Evolutionary conservation across 2,888 invertebrate genomes (phyloP).

Genomic region (Elmis aenea): DNA sequence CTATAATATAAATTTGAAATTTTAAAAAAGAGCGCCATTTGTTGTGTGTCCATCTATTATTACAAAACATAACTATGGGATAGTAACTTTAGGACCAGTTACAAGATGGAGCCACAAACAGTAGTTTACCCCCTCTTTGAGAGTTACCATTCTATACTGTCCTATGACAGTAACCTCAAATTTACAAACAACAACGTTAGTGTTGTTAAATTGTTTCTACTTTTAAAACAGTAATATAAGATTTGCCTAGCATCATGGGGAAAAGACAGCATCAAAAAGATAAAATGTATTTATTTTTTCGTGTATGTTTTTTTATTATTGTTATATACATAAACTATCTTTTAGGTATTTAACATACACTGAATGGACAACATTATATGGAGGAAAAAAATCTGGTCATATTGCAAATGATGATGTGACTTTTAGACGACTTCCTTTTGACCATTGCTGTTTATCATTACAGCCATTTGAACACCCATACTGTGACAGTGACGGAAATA

Average conservation of each 20-base stretch:
- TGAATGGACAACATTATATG: constrained; percentile 86
- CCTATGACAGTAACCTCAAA: too few relatives aligned
- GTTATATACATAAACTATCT: constrained; percentile 2
- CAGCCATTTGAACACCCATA: constrained; percentile 91
- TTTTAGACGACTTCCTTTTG: constrained; percentile 88
- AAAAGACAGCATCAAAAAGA: constrained; percentile 92
- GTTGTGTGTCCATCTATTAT: too few relatives aligned
- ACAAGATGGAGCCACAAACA: too few relatives aligned
- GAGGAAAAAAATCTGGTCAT: constrained; percentile 69
- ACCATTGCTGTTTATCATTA: constrained; percentile 87
- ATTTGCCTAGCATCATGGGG: constrained; percentile 83
- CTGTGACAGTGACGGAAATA: constrained; percentile 83
- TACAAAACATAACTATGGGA: too few relatives aligned
- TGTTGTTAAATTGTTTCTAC: too few relatives aligned
- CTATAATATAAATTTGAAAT: too few relatives aligned
- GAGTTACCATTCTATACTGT: too few relatives aligned
- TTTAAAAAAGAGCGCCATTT: too few relatives aligned
- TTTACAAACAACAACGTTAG: too few relatives aligned
- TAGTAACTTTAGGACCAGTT: too few relatives aligned
- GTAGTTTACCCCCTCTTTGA: too few relatives aligned
- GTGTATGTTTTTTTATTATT: neutral
- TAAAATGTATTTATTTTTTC: constrained; percentile 66
- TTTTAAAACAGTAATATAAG: too few relatives aligned
- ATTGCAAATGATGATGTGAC: constrained; percentile 70
- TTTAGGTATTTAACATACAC: constrained; percentile 78